Conservation (phyloP, 2,113 vertebrate species). For the Anas platyrhynchos region DNA sequence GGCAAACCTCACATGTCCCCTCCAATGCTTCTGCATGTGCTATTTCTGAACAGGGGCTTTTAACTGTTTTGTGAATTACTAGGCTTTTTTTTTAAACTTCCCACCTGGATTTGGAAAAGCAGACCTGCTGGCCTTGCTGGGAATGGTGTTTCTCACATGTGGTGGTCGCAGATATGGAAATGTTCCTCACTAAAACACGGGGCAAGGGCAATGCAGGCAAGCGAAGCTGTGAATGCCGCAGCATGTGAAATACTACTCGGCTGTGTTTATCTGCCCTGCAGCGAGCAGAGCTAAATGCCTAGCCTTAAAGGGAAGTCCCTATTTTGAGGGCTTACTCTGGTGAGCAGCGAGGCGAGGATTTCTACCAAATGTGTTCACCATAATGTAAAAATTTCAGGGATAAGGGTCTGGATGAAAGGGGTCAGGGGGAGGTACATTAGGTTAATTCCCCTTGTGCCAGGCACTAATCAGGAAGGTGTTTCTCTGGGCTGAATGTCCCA, state of each 20-base stretch:
- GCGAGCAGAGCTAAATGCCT: conserved; percentile 5
- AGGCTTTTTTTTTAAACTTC: neutral
- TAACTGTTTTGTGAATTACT: accelerated
- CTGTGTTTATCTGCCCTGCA: conserved; percentile 24
- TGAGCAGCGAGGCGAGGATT: neutral
- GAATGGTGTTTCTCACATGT: neutral
- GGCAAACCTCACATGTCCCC: neutral
- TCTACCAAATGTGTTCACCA: neutral
- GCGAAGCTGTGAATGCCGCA: neutral
- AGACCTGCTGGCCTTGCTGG: neutral
- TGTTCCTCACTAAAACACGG: neutral
- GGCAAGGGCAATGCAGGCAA: neutral
- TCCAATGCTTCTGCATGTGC: neutral
- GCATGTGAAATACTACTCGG: neutral
- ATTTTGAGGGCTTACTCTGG: conserved; percentile 28
- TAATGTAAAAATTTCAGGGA: neutral
- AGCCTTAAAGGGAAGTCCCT: conserved; percentile 55
- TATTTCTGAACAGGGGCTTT: neutral
- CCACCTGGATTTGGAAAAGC: neutral
- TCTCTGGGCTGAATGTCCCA: accelerated
- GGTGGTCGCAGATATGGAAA: neutral
- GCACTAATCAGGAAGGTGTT: neutral
- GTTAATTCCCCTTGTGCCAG: neutral
- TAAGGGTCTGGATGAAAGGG: neutral
- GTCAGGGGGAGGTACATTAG: neutral